Base-by-base conservation (phyloP, 1,140 invertebrate species). In the Glossosoma conforme region DNA sequence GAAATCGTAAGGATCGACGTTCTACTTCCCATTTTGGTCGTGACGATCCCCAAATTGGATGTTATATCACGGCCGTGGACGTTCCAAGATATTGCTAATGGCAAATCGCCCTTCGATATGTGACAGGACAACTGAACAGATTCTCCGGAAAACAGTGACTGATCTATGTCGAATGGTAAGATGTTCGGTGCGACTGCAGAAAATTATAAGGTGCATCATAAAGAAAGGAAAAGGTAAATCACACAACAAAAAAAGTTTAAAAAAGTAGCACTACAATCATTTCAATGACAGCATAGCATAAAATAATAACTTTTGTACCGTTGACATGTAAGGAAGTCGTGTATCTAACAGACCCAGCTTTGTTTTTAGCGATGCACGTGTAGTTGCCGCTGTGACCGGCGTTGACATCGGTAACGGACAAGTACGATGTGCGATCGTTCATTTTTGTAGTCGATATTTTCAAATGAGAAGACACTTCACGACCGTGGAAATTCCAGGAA, bases 341-440 rank as follows among this genome's bases (percentile, higher is more conserved):
- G 68, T 83, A 79, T 64, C 80, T 83, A 60, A 77, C 80, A 37
- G 75, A 81, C 51, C 85, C 85, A 20, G 87, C 90, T 48, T 70
- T 72, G 72, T 89, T 89, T 59, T 72, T 81, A 38, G 83, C 86
- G 58, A 82, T 77, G 68, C 90, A 93, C 52, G 85, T 89, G 62
- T 92, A 93, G 56, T 82, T 82, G 53, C 87, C 87, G 63, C 79
- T 80, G 65, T 93, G 89, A 40, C 78, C 74, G 32, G 82, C 84
- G 44, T 79, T 77, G n/a, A 87, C 85, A 52, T 81, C 81, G 61
- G 87, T 83, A 60, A 92, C 89, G 46, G 82, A 86, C 53, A 92
- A 69, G 56, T 85, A 81, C 60, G 85, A 89, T 59, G 85, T 77
- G 63, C 84, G 77, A 75, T 90, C 81, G 70, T 89, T 78, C 65